Evolutionary conservation across 2,797 vertebrate species (phyloP).

Genomic region (Discoglossus pictus): DNA sequence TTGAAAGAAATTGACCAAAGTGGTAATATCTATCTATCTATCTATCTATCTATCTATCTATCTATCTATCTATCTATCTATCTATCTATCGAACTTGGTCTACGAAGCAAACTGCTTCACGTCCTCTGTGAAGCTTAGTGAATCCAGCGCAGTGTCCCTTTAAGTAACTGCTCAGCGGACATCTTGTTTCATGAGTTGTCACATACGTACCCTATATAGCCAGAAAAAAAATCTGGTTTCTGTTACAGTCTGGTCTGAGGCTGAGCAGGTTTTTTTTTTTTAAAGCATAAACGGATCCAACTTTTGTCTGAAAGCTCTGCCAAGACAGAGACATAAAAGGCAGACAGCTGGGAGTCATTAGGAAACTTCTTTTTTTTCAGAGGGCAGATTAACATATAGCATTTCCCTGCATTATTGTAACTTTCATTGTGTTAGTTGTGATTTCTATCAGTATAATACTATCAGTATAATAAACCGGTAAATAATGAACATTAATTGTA

Average conservation of each 20-base stretch:
- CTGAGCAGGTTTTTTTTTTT: slow-evolving; percentile 27
- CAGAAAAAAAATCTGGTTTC: slow-evolving; percentile 2
- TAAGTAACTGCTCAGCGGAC: not conserved
- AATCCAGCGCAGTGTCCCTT: too few species aligned
- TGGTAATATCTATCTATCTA: too few species aligned
- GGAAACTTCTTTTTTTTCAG: slow-evolving; percentile 2
- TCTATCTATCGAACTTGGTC: too few species aligned
- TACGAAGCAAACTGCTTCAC: too few species aligned
- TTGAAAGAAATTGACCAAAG: too few species aligned
- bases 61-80: too few species aligned
- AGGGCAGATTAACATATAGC: not conserved
- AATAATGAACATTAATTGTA: not conserved
- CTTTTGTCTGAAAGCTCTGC: slow-evolving; percentile 24
- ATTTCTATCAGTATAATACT: too few species aligned
- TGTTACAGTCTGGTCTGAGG: slow-evolving; percentile 16
- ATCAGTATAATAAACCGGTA: slow-evolving; percentile 10
- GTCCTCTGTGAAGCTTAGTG: too few species aligned
- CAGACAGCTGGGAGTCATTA: slow-evolving; percentile 37
- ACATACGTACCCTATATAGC: not conserved
- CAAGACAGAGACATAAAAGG: slow-evolving; percentile 42
- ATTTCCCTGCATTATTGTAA: too few species aligned
- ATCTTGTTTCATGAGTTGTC: not conserved
- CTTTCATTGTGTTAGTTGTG: too few species aligned
- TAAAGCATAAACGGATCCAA: slow-evolving; percentile 17
- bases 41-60: too few species aligned